phyloP scores from a whole-genome alignment of 2,113 vertebrate species.

The Austrofundulus limnaeus region DNA sequence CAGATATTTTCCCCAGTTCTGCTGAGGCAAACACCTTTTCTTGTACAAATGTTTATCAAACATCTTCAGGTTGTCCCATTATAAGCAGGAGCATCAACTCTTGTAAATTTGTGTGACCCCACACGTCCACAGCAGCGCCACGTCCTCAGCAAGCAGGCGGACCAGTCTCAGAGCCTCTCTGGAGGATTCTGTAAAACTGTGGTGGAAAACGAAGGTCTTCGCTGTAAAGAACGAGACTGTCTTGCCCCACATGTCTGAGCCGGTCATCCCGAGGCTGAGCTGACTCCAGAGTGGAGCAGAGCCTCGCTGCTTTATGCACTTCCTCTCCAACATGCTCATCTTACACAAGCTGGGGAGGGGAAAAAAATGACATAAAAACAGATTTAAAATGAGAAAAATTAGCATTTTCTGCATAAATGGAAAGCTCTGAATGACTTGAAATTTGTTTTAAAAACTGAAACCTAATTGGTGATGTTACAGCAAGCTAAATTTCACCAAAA shows the following conservation, averaged over 20 bases:
- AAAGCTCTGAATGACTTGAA: no score
- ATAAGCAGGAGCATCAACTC: neutral
- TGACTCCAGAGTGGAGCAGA: conserved; percentile 65
- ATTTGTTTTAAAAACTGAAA: no score
- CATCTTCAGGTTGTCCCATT: neutral
- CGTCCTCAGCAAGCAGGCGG: conserved; percentile 65
- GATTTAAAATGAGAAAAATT: no score
- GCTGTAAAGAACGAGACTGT: conserved; percentile 74
- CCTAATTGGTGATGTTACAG: no score
- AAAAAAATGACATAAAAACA: neutral
- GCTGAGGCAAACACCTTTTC: neutral
- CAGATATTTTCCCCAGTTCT: conserved; percentile 27
- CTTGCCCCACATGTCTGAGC: conserved; percentile 75
- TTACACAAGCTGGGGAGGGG: conserved; percentile 64
- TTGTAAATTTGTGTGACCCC: neutral
- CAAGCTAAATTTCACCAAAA: no score
- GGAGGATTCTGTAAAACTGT: conserved; percentile 73
- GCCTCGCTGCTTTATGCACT: conserved; percentile 62
- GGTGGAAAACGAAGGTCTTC: conserved; percentile 66
- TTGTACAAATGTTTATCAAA: neutral
- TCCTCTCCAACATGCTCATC: conserved; percentile 73
- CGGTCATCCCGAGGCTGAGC: conserved; percentile 50
- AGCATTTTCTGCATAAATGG: no score
- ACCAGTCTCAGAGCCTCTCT: conserved; percentile 76
- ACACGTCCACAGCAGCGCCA: conserved; percentile 32